Evolutionary conservation across 2,113 vertebrate species (phyloP), one percentile per base, ranked within the genome.

Genomic region (Oncorhynchus nerka): DNA sequence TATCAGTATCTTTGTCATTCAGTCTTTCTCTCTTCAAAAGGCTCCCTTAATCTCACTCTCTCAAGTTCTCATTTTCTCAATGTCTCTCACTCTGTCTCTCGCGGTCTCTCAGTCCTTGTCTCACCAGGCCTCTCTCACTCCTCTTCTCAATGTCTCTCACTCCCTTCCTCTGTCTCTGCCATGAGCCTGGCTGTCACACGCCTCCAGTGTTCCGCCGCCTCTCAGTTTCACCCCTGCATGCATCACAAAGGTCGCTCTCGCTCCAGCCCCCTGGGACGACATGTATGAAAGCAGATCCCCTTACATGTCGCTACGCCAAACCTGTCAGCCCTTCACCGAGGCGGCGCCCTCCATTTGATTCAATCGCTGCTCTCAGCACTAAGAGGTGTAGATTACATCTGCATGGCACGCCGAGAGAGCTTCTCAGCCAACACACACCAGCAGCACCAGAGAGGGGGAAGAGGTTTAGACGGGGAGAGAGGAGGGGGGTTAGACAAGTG

Each of bases 331-430:
- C 67, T 83, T 91, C 87, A 84, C 77, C 15, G 16, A 16, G 75
- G 79, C 88, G 79, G 76, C 48, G 73, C 85, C 83, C 69, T 79
- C 83, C 28, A 28, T 12, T 81, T 28, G 78, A 81, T 88, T 85
- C 80, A 71, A 45, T 83, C 76, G 55, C 69, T 71, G 81, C 79
- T 79, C 75, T 83, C 80, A 80, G 79, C 83, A 79, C 16, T 30
- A 74, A 82, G 87, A 81, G 81, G 89, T 89, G 89, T 89, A 78
- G 79, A 91, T 92, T 90, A 91, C 90, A 89, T 89, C 86, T 83
- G 82, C 76, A 28, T 57, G 77, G 84, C 74, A 70, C 59, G 34
- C 79, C 68, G 32, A 69, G 78, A 69, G 78, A 81, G 84, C 77
- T 74, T 87, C 78, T 74, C 72, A 72, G 79, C 67, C 79, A 83